phyloP scores from a whole-genome alignment of 2,113 vertebrate genomes.

The Donacobius atricapilla region DNA sequence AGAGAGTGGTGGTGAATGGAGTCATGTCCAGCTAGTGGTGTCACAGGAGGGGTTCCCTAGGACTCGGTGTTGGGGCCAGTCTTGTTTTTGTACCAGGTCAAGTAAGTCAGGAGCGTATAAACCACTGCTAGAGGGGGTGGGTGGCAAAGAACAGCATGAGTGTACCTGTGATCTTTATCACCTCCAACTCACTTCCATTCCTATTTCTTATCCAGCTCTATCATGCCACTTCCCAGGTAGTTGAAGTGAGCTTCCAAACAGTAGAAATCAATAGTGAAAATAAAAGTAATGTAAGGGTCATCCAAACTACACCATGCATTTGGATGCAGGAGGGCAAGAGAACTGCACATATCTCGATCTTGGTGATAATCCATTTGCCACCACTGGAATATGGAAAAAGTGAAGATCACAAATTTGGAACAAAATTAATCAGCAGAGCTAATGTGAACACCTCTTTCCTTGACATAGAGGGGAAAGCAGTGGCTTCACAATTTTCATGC shows the following conservation, averaged over 20 bases:
- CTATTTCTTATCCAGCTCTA: background rate
- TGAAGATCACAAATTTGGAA: background rate
- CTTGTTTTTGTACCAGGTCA: background rate
- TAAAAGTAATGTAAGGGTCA: background rate
- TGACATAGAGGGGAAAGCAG: background rate
- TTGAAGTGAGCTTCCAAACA: background rate
- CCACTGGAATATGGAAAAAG: background rate
- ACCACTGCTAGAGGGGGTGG: background rate
- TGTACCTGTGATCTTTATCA: background rate
- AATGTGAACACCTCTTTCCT: background rate
- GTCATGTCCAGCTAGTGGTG: background rate
- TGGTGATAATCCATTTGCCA: fast-evolving
- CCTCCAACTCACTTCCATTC: background rate
- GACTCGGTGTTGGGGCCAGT: background rate
- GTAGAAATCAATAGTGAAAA: background rate
- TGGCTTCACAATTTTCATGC: background rate
- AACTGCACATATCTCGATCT: background rate
- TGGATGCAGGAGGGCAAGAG: background rate
- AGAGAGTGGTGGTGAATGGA: background rate
- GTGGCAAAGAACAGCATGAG: background rate
- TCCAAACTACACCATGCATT: background rate
- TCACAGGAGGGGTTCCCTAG: background rate
- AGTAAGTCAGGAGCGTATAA: background rate
- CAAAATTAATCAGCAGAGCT: background rate
- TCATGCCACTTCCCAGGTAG: background rate